Evolutionary conservation across 1,140 invertebrate genomes (phyloP), one percentile per base, ranked within the genome.

Genomic region (Brachionus angularis): DNA sequence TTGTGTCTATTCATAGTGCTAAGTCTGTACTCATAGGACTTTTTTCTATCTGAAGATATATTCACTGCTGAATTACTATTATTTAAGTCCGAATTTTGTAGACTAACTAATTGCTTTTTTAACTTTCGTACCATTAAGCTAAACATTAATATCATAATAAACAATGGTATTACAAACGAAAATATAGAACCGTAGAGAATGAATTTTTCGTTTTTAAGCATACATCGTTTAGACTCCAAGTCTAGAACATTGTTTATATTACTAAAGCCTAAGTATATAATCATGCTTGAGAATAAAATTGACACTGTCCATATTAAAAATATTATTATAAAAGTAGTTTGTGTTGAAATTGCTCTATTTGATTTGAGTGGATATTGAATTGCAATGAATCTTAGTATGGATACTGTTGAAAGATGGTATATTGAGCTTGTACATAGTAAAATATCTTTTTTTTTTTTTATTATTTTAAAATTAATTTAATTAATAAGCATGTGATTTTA

Each of bases 161-260:
- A 18, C 12, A 50, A 29, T 29, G 67, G 67, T 36, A 70, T 52
- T 27, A 50, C 46, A 70, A 70, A 70, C 8, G 29, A 52, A 29
- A 70, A 31, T 27, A 70, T 70, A 52, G 67, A 70, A 27, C 67
- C 67, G 14, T 70, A 70, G 1, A 70, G 50, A 16, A 70, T 70
- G 33, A 70, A 70, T 25, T 33, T 50, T 12, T 36, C 46, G 33
- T 70, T 70, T 21, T 44, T 70, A 10, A 70, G 46, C 46, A 70
- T 46, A 27, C 67, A 70, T 50, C 47, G 16, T 39, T 39, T 52
- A 3, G 46, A 23, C 2, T 70, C 33, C 25, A 42, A 50, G 12
- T 52, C 31, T 29, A 70, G 50, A 16, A 70, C 46, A 53, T 70
- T 70, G 16, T 31, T 42, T 8, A 31, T 8, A 44, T 70, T 31